A percentile compares a stretch with the other conserved stretches of the same genome.
Conservation (phyloP, 1,140 invertebrate genomes). For the Globodera rostochiensis region DNA sequence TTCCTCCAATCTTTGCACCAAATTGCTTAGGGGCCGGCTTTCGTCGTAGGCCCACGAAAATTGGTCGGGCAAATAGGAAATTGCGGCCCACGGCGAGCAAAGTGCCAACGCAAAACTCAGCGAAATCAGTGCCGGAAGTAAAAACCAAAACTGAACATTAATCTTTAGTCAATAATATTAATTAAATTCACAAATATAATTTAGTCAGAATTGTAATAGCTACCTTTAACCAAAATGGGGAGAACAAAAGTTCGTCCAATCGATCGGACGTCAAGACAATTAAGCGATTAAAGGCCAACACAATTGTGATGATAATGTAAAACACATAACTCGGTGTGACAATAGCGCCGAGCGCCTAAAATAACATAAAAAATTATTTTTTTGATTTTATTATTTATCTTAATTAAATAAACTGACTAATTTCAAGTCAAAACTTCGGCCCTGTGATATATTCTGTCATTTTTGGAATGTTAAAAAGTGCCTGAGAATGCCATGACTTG, state of each 20-base stretch:
- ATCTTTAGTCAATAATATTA: neutral
- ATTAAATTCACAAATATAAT: slow-evolving; percentile 12
- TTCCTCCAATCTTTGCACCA: slow-evolving; percentile 50
- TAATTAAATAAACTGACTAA: slow-evolving; percentile 28
- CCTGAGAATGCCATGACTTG: too few species aligned
- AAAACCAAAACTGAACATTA: slow-evolving; percentile 43
- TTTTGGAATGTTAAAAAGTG: too few species aligned
- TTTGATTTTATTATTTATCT: slow-evolving; percentile 20
- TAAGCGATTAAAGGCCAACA: slow-evolving; percentile 51
- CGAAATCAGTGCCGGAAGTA: slow-evolving; percentile 27
- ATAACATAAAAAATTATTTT: slow-evolving; percentile 9
- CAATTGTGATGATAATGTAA: slow-evolving; percentile 48
- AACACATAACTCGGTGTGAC: slow-evolving; percentile 50
- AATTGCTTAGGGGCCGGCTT: slow-evolving; percentile 21
- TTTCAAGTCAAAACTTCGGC: too few species aligned
- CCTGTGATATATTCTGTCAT: too few species aligned
- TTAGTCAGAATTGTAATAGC: neutral
- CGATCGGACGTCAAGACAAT: slow-evolving; percentile 35
- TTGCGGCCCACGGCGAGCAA: slow-evolving; percentile 50
- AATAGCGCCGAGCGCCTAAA: slow-evolving; percentile 46
- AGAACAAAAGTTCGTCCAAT: slow-evolving; percentile 42
- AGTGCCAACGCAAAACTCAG: slow-evolving; percentile 37
- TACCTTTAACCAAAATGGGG: slow-evolving; percentile 31
- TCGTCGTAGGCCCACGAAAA: slow-evolving; percentile 55
- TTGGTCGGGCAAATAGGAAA: slow-evolving; percentile 42